phyloP scores from a whole-genome alignment of 2,888 invertebrate species.

The Mongoloraphidia duomilia region DNA sequence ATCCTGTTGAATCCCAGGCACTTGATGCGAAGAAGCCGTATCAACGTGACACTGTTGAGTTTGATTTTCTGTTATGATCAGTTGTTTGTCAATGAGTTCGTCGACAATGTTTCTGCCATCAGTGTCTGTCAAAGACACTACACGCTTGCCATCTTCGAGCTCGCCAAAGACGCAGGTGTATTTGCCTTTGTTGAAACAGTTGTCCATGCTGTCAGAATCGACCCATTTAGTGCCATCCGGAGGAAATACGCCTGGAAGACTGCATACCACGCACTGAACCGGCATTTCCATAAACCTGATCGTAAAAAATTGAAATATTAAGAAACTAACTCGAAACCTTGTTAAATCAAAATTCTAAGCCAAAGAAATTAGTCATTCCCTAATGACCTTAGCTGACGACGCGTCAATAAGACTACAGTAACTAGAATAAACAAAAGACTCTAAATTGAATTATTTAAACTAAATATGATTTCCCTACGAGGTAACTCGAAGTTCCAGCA shows the following conservation, averaged over 20 bases:
- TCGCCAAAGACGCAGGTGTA: conserved; percentile 44
- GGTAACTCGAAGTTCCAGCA: too few relatives aligned
- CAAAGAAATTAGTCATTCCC: too few relatives aligned
- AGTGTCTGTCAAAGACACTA: conserved; percentile 9
- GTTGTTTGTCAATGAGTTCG: conserved; percentile 2
- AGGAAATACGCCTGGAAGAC: conserved; percentile 39
- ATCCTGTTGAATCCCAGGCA: conserved; percentile 5
- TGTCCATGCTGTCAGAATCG: conserved; percentile 35
- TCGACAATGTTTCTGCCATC: conserved; percentile 1
- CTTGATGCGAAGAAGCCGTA: not conserved
- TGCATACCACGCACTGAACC: conserved; percentile 54
- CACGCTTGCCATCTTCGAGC: conserved; percentile 31
- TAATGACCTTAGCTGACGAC: too few relatives aligned
- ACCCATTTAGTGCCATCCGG: conserved; percentile 46
- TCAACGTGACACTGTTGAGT: not conserved
- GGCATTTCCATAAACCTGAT: conserved; percentile 42
- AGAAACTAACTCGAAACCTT: too few relatives aligned
- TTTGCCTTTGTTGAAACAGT: conserved; percentile 45
- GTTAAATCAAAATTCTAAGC: too few relatives aligned
- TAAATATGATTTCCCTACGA: too few relatives aligned
- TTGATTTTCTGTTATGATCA: not conserved
- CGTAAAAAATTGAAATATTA: too few relatives aligned
- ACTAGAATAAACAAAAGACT: too few relatives aligned
- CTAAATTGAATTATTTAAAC: too few relatives aligned
- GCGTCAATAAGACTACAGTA: too few relatives aligned